Evolutionary conservation across 2,113 vertebrate species (phyloP).

Genomic region (Delphinus delphis): DNA sequence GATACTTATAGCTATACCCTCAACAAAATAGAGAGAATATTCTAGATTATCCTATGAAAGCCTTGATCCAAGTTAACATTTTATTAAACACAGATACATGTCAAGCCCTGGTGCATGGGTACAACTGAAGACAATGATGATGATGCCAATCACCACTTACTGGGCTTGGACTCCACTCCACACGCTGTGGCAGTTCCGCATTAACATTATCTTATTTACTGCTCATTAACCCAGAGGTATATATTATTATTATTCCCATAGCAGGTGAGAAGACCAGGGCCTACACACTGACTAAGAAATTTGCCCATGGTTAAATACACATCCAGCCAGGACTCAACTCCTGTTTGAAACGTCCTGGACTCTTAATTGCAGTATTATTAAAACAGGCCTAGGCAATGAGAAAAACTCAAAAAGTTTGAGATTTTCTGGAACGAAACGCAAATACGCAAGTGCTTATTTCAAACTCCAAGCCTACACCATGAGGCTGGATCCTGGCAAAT

Average conservation of each 20-base stretch:
- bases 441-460: constrained; percentile 10
- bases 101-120: neutral
- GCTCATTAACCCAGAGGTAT: neutral
- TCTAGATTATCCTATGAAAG: neutral
- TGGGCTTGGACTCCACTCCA: neutral
- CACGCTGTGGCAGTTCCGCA: neutral
- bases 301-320: neutral
- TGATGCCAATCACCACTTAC: neutral
- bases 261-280: neutral
- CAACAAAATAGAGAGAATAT: neutral
- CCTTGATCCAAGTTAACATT: neutral
- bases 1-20: neutral
- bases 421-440: neutral
- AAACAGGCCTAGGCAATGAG: neutral
- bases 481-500: constrained; percentile 33
- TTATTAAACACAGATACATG: neutral
- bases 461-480: neutral
- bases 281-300: neutral
- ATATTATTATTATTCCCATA: neutral
- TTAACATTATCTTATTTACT: neutral
- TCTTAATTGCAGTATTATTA: neutral
- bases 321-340: neutral
- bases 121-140: neutral
- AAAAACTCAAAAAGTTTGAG: neutral
- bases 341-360: neutral